A percentile compares a stretch with the other conserved stretches of the same genome.
These are phyloP conservation scores for Eidolon helvum DNA, from an alignment of 2,113 vertebrate genomes.

Conservation along the genomic window DNA sequence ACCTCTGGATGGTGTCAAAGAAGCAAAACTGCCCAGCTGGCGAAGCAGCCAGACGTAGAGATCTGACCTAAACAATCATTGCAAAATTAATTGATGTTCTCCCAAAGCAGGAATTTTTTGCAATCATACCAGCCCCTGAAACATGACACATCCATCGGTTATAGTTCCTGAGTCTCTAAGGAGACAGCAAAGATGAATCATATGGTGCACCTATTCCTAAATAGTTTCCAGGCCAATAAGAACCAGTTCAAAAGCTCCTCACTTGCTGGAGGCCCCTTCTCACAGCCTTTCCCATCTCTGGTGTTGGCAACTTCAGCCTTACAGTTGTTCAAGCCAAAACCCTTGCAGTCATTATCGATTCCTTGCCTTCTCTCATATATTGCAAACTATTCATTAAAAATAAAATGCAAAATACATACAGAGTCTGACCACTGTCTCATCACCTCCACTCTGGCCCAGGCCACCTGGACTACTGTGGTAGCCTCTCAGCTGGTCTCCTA, in stretches of 20 bases:
- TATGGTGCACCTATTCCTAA: fast-evolving
- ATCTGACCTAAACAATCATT: not conserved
- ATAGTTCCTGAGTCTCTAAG: not conserved
- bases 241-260: not conserved
- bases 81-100: not conserved
- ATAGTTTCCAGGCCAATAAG: not conserved
- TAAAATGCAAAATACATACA: not conserved
- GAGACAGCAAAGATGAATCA: not conserved
- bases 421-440: not conserved
- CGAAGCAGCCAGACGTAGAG: not conserved
- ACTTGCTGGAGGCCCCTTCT: too few species aligned
- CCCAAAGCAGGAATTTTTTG: not conserved
- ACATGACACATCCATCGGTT: not conserved
- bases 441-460: not conserved
- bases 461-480: too few species aligned
- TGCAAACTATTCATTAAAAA: not conserved
- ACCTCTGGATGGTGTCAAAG: not conserved
- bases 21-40: not conserved
- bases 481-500: not conserved
- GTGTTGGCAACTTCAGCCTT: not conserved
- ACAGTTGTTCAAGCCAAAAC: not conserved
- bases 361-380: not conserved
- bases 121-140: not conserved
- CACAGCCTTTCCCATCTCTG: not conserved
- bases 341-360: not conserved